Evolutionary conservation across 2,797 vertebrate genomes (phyloP).

Genomic region (Pipistrellus pygmaeus): DNA sequence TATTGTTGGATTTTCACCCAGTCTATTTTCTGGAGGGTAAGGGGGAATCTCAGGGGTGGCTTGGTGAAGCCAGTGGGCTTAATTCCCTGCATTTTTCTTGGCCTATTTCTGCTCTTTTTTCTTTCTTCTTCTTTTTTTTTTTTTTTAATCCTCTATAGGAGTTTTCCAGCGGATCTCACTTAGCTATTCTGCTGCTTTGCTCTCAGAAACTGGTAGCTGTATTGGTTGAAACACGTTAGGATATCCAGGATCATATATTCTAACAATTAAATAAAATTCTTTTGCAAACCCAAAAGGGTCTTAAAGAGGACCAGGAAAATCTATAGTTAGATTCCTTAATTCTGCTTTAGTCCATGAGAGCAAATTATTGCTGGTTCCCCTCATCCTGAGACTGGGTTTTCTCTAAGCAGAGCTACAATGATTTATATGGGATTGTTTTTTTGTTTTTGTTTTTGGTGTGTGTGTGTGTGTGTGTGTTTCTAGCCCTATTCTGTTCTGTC

Average conservation of each 20-base stretch:
- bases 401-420: background rate
- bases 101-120: background rate
- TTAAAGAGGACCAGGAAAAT: background rate
- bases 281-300: background rate
- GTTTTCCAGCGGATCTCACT: background rate
- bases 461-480: too few species aligned
- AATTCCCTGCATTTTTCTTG: background rate
- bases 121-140: background rate
- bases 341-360: background rate
- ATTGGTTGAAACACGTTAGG: background rate
- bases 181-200: background rate
- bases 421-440: background rate
- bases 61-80: background rate
- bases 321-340: background rate
- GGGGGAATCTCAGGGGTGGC: background rate
- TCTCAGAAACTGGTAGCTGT: background rate
- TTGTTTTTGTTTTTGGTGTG: background rate
- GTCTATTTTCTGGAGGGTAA: background rate
- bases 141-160: background rate
- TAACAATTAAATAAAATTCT: background rate
- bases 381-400: background rate
- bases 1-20: background rate
- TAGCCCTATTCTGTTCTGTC: background rate
- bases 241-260: background rate
- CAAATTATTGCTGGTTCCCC: background rate